Evolutionary conservation across 1,140 invertebrate species (phyloP), one percentile per base, ranked within the genome.

Genomic region (Lasioglossum albipes): DNA sequence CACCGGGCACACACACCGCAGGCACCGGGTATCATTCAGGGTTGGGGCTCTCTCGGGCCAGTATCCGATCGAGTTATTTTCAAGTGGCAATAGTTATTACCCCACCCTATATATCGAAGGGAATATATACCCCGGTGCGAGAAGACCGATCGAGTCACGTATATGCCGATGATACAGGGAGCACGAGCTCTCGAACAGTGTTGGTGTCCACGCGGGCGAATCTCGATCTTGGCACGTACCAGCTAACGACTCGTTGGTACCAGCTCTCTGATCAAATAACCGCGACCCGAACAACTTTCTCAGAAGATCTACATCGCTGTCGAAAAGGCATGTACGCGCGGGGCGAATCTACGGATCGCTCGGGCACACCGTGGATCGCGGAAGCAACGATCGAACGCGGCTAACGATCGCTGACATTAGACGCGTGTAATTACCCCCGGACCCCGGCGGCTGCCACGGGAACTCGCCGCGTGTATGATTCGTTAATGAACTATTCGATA

Each of bases 201-300:
- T 80, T 80, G 79, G 73, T 75, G 73, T 75, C 73, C 65, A 69
- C 57, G 75, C 73, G 45, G 73, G 18, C 54, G 70, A 85, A 82
- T 74, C 62, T 41, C 79, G 79, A 85, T 85, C 83, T 73, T 68
- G 57, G 75, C 85, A 87, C 85, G 85, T 87, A 87, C 74, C 59
- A 52, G 76, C 74, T 87, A 87, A 87, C 85, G 84, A 87, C 82
- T 84, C 85, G 85, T 76, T 71, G 71, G 83, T 86, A 83, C 72
- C 72, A 81, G 78, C 18, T 75, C 77, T 87, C 85, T 84, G 85
- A 87, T 87, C 82, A 87, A 87, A 87, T 77, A 87, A 81, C 66
- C 72, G 66, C 74, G 68, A 84, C 69, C 61, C 70, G 75, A 76
- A 81, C 79, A 82, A 82, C 84, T 85, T 85, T 82, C 83, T 85